phyloP scores from a whole-genome alignment of 2,888 invertebrate species.

The Cerastis leucographa region DNA sequence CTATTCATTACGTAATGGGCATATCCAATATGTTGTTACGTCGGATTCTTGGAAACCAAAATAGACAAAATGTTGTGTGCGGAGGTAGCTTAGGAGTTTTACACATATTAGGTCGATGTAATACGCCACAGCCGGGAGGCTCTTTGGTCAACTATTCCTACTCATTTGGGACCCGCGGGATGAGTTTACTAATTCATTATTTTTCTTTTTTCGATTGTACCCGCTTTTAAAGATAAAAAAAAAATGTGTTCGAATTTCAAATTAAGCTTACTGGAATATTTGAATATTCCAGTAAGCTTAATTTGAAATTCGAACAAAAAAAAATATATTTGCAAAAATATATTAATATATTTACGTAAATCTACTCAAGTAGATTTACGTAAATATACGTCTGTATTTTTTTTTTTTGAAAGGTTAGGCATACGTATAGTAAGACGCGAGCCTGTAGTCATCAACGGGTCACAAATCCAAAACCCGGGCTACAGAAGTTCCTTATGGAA shows the following conservation, averaged over 20 bases:
- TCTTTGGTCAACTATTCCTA: too few relatives aligned
- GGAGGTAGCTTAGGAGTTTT: not conserved
- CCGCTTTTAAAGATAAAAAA: too few relatives aligned
- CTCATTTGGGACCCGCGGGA: too few relatives aligned
- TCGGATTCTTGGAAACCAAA: constrained; percentile 10
- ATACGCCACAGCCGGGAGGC: not conserved
- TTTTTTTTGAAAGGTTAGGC: not conserved
- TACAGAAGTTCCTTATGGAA: not conserved
- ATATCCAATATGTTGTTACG: constrained; percentile 22
- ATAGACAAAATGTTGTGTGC: not conserved
- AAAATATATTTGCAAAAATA: too few relatives aligned
- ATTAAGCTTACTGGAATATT: not conserved
- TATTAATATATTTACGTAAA: too few relatives aligned
- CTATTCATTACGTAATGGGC: constrained; percentile 46
- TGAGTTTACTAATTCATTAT: too few relatives aligned
- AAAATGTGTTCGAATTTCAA: too few relatives aligned
- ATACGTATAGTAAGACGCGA: not conserved
- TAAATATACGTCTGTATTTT: not conserved
- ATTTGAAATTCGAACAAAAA: too few relatives aligned
- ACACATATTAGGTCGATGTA: not conserved
- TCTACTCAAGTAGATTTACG: not conserved
- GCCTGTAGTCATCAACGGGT: not conserved
- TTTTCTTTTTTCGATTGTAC: too few relatives aligned
- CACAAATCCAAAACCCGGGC: not conserved
- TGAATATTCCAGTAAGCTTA: too few relatives aligned